Conservation (phyloP, 2,113 vertebrate species). For the Plecotus auritus region DNA sequence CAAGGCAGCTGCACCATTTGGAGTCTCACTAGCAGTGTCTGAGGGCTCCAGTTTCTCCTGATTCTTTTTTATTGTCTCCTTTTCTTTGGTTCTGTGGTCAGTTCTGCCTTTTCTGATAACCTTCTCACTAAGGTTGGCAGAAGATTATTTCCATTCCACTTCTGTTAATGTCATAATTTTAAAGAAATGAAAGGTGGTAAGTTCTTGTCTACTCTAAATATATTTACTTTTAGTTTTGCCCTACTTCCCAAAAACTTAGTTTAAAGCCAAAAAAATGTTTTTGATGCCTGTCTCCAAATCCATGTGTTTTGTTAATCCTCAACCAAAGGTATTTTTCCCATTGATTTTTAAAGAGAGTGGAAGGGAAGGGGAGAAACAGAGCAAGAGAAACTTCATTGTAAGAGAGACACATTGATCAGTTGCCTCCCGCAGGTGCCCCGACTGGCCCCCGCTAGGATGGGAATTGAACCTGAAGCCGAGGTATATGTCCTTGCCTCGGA, state of each 20-base stretch:
- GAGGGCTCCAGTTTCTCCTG: not conserved
- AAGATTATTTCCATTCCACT: not conserved
- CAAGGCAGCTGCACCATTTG: not conserved
- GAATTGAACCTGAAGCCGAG: too few species aligned
- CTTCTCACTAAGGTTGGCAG: not conserved
- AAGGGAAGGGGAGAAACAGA: too few species aligned
- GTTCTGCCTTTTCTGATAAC: not conserved
- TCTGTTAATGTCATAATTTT: not conserved
- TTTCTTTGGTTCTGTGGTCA: constrained; percentile 21
- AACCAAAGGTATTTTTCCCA: too few species aligned
- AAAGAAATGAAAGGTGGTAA: not conserved
- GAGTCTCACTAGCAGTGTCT: not conserved
- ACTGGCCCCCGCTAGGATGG: too few species aligned
- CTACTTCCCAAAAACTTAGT: not conserved
- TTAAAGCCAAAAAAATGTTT: not conserved
- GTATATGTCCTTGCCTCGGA: too few species aligned
- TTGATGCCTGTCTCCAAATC: not conserved
- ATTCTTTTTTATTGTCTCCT: not conserved
- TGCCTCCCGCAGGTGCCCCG: too few species aligned
- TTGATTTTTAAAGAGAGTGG: too few species aligned
- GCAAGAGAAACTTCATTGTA: too few species aligned
- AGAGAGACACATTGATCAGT: too few species aligned
- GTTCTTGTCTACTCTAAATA: not conserved
- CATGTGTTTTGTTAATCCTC: not conserved
- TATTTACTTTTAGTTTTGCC: not conserved